Percentiles rank a stretch among this genome's conserved stretches.
Evolutionary conservation across 1,140 invertebrate genomes (phyloP).

Genomic region (Aporrectodea caliginosa): DNA sequence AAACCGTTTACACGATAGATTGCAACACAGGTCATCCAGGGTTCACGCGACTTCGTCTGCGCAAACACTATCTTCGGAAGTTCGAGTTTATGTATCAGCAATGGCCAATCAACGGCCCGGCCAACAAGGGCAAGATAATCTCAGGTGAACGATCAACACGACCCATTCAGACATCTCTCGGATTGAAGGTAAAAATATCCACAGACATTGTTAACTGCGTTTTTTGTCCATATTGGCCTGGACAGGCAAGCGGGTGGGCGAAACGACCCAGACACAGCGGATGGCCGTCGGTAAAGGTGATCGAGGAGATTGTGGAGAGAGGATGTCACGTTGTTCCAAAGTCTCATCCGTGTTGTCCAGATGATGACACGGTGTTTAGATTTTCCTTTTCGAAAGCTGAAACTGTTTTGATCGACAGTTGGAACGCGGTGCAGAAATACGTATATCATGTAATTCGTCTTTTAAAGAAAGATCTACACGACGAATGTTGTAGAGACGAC

Average conservation of each 20-base stretch:
- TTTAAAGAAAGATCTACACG: background rate
- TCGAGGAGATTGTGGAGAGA: background rate
- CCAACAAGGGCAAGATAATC: background rate
- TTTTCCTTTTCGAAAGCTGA: background rate
- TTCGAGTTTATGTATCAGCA: background rate
- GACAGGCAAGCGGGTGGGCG: background rate
- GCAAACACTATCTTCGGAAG: background rate
- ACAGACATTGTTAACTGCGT: background rate
- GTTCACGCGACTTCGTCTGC: background rate
- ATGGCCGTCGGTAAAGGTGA: background rate
- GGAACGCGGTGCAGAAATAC: background rate
- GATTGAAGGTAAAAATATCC: background rate
- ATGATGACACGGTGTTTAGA: background rate
- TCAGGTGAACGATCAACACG: background rate
- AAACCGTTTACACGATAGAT: background rate
- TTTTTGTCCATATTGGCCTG: background rate
- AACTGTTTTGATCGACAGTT: background rate
- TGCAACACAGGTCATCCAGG: background rate
- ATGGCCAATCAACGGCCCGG: background rate
- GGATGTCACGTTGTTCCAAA: background rate
- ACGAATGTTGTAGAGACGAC: background rate
- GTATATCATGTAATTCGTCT: background rate
- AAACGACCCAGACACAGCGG: background rate
- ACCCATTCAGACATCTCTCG: background rate
- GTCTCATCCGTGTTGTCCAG: background rate